Base-by-base conservation (phyloP, 2,797 vertebrate genomes). In the Scolopax rusticola region DNA sequence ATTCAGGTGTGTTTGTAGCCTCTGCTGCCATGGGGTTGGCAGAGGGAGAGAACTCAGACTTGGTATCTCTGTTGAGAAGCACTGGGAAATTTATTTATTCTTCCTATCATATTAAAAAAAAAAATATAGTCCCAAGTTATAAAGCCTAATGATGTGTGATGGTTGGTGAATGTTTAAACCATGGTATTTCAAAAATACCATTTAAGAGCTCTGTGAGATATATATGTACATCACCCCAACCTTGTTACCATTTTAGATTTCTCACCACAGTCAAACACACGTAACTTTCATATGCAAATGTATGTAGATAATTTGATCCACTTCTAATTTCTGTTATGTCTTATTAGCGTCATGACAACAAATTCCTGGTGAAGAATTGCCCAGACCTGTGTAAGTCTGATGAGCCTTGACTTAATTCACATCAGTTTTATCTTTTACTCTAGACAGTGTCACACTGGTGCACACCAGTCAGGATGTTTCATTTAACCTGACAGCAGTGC, bases 351-450 rank as follows among this genome's bases (percentile, higher is more conserved):
- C 12, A 2, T 60, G 68, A 74, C 53, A 93, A 78, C 83, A 77
- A 67, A 30, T 79, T 79, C 36, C 40, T 60, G 27, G 43, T 80
- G 61, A 89, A 84, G 51, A 57, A 84, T 89, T 92, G 43, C 48
- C 67, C 43, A 82, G 59, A 92, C 53, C 69, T 74, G 17, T 87
- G 57, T 94, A 90, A 89, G 78, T 74, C 53, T 80, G 73, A 93
- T 92, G 84, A 89, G 77, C 48, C 77, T 87, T 95, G 92, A 92
- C 87, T 92, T 96, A 77, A 80, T 87, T 96, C 94, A 92, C 78
- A 84, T 94, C 86, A 84, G 61, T 87, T 93, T 64, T 63, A 41
- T 85, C 41, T 87, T 93, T 64, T 79, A 47, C 78, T 68, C 59
- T 47, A 96, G 92, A 89, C 40, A 56, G 59, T 9, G 68, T 95